Evolutionary conservation across 2,888 invertebrate species (phyloP), one percentile per base, ranked within the genome.

Genomic region (Netelia virgata): DNA sequence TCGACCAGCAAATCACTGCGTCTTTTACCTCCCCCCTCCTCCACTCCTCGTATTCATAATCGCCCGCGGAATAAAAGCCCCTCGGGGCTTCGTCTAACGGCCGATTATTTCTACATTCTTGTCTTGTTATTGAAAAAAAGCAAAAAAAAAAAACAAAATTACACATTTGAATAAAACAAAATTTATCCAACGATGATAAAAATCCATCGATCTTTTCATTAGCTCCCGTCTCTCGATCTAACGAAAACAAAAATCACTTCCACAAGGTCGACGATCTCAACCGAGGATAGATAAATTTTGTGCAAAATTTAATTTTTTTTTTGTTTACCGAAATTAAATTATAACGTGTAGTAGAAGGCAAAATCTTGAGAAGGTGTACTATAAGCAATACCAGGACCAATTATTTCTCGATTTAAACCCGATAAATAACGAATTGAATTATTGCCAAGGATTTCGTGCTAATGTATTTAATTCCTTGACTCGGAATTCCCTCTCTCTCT

Each of bases 1-100:
- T 91, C 89, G 90, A 80, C 86, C 89, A 89, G 87, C 86, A 86
- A 88, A 79, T 11, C 63, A 72, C 72, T 57, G 57, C 16, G 18
- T 8, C n/a, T 61, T 28, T 61, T 23, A 9, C 28, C 61, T 20
- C 23, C 66, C 28, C 28, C 28, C 28, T 5, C 28, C 2, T 28
- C 5, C 28, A 28, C 28, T 28, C 28, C 0, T 28, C 28, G 28
- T 28, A 64, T 53, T 78, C 63, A 78, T 78, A 72, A 78, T 78
- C 78, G 78, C 16, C 55, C 78, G 28, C 5, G 28, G 70, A 55
- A 59, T 50, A 72, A 57, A 57, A 57, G 20, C 16, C 78, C 23
- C 61, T 28, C 69, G 18, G 16, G 47, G 18, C 36, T 55, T 61
- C 14, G n/a, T 47, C 61, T 55, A n/a, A 59, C n/a, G 61, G 55